Percentiles rank a stretch among this genome's conserved stretches.
Conservation (phyloP, 1,140 invertebrate species). For the Berghia stephanieae region DNA sequence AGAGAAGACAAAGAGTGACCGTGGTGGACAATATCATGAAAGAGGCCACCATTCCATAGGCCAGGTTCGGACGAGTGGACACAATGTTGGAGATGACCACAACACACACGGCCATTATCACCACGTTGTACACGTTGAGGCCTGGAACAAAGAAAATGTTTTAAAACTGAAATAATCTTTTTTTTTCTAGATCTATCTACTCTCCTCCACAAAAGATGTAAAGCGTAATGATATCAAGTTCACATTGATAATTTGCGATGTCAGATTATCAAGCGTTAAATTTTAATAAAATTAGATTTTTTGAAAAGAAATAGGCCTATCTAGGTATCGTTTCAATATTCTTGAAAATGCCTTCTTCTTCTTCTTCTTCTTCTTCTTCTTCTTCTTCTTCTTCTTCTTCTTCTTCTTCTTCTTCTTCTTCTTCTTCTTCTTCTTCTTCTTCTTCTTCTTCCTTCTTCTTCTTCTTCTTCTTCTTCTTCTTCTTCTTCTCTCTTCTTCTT, state of each 20-base stretch:
- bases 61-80: constrained; percentile 83
- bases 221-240: neutral
- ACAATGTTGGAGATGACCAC: constrained; percentile 86
- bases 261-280: neutral
- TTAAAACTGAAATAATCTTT: too few relatives aligned
- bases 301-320: neutral
- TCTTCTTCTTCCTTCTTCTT: neutral
- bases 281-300: neutral
- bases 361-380: constrained; percentile 9
- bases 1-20: constrained; percentile 84
- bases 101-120: constrained; percentile 86
- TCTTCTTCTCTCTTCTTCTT: neutral
- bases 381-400: constrained; percentile 17
- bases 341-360: neutral
- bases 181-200: too few relatives aligned
- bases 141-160: too few relatives aligned
- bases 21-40: constrained; percentile 87
- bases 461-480: constrained; percentile 7
- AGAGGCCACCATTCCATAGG: constrained; percentile 83
- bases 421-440: constrained; percentile 3
- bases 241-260: neutral
- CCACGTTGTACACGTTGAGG: constrained; percentile 89
- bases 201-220: neutral
- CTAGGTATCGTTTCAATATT: neutral
- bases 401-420: neutral